A percentile compares a stretch with the other conserved stretches of the same genome.
phyloP scores from a whole-genome alignment of 1,140 invertebrate genomes.

The Zophobas atratus region DNA sequence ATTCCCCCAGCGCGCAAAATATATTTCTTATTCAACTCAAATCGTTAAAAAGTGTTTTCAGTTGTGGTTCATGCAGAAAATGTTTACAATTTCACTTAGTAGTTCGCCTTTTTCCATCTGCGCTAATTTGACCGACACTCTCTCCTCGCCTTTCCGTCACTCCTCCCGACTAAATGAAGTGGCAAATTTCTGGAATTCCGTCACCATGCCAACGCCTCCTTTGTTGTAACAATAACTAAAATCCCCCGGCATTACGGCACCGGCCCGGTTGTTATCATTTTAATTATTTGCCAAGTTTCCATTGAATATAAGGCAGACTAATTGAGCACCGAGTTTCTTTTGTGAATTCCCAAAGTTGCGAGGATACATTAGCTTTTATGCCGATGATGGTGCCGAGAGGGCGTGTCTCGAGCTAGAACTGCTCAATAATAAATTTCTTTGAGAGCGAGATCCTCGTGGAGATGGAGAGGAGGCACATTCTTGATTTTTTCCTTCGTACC shows the following conservation, averaged over 20 bases:
- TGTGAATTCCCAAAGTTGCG: not conserved
- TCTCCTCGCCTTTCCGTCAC: too few species aligned
- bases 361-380: not conserved
- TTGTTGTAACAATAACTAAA: too few species aligned
- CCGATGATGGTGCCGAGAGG: not conserved
- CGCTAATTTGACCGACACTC: too few species aligned
- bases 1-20: too few species aligned
- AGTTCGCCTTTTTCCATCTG: too few species aligned
- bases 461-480: not conserved
- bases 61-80: too few species aligned
- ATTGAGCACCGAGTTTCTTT: conserved; percentile 2
- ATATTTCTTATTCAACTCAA: too few species aligned
- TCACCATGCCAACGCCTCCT: too few species aligned
- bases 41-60: too few species aligned
- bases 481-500: not conserved
- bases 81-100: too few species aligned
- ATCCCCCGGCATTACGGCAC: not conserved
- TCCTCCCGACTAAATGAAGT: too few species aligned
- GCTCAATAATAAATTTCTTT: not conserved
- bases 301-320: not conserved
- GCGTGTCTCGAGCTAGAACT: not conserved
- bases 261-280: not conserved
- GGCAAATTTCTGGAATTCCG: too few species aligned
- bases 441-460: not conserved
- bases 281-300: not conserved